A percentile compares a stretch with the other conserved stretches of the same genome.
phyloP scores from a whole-genome alignment of 2,113 vertebrate genomes.

The Ceyx melanurus region DNA sequence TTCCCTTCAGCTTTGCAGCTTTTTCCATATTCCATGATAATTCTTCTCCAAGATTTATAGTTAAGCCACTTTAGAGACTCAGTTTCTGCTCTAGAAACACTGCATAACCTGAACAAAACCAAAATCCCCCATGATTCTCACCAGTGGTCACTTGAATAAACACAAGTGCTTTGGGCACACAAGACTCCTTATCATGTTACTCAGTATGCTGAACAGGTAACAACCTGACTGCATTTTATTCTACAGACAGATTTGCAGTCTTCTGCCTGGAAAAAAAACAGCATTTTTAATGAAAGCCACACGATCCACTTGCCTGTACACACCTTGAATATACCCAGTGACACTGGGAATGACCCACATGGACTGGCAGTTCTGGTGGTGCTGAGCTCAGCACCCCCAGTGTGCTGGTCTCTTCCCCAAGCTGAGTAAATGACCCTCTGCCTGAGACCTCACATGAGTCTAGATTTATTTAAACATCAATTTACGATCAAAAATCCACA shows the following conservation, averaged over 20 bases:
- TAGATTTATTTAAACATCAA: constrained; percentile 56
- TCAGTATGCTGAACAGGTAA: constrained; percentile 19
- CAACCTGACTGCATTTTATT: neutral
- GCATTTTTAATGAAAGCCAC: neutral
- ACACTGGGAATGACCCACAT: neutral
- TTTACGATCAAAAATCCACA: constrained; percentile 54
- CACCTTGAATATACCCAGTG: neutral
- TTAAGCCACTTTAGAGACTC: neutral
- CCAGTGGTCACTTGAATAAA: constrained; percentile 12
- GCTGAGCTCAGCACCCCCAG: neutral
- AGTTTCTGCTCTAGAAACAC: neutral
- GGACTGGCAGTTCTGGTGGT: neutral
- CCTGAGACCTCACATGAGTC: constrained; percentile 40
- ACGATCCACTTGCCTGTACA: neutral
- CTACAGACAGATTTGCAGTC: neutral
- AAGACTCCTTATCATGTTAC: neutral
- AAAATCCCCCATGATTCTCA: constrained; percentile 8
- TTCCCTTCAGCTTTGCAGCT: neutral
- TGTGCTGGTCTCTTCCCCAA: neutral
- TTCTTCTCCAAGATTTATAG: neutral
- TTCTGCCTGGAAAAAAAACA: constrained; percentile 31
- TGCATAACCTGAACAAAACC: neutral
- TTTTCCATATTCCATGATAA: neutral
- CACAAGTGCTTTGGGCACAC: neutral
- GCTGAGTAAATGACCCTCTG: constrained; percentile 38